These are phyloP conservation scores for Philonicus albiceps DNA, from an alignment of 2,888 invertebrate species.

Conservation along the genomic window DNA sequence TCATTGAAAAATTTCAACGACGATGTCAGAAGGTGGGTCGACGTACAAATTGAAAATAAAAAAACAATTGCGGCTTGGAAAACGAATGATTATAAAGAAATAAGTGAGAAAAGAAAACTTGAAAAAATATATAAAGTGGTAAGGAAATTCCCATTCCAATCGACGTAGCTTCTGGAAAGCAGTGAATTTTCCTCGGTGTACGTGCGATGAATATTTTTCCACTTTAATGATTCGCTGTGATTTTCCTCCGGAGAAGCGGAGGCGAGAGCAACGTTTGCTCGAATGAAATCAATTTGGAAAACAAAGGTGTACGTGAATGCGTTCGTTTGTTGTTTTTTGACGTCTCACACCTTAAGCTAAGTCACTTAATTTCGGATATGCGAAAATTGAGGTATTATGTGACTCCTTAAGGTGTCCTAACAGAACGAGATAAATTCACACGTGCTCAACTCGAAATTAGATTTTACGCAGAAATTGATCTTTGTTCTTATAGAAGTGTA, in stretches of 20 bases:
- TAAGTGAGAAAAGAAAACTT: not conserved
- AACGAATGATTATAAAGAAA: not conserved
- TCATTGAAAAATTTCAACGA: not conserved
- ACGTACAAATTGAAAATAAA: not conserved
- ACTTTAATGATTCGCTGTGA: not conserved
- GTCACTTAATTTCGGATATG: not conserved
- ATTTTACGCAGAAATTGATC: not conserved
- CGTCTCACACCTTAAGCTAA: not conserved
- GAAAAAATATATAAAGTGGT: not conserved
- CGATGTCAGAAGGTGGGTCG: not conserved
- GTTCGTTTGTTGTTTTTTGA: not conserved
- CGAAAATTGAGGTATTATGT: not conserved
- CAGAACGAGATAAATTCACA: not conserved
- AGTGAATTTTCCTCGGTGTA: not conserved
- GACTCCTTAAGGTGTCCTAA: not conserved
- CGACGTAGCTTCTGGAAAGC: not conserved
- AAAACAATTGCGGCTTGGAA: not conserved
- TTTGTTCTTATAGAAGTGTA: not conserved
- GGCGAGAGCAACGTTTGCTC: not conserved
- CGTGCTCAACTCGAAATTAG: not conserved
- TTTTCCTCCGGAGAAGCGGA: not conserved
- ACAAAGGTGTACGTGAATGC: not conserved
- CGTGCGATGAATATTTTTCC: not conserved
- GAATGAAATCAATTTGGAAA: not conserved
- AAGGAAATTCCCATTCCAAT: not conserved